Base-by-base conservation (phyloP, 1,140 invertebrate genomes). In the Aphelenchoides avenae region DNA sequence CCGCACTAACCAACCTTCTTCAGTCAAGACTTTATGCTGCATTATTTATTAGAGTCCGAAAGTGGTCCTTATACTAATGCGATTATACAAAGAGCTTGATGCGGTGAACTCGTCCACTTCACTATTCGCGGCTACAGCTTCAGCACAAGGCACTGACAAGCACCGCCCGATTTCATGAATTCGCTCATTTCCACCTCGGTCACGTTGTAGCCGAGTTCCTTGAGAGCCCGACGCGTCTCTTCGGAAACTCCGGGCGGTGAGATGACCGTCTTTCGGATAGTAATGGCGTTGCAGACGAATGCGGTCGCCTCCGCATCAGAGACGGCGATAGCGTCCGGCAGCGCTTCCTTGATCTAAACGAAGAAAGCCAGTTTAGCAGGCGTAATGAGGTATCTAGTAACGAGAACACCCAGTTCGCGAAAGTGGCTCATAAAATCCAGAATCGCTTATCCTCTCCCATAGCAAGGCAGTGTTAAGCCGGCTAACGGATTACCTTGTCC, bases 161-260 rank as follows among this genome's bases (percentile, higher is more conserved):
- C 73, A 9, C 73, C 73, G 6, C 73, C 73, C 48, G 69, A 70
- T 47, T 75, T 75, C 70, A 75, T 77, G 43, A 75, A 75, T 52
- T 75, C 73, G 40, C 60, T 68, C 73, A 75, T 75, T 27, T 72
- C 69, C 3, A 77, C 60, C 47, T 75, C 75, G n/a, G 47, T 42
- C 2, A 74, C 61, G n/a, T 43, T 33, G 44, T 66, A 77, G 11
- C 75, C 73, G 0, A 69, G 18, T 27, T 56, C 40, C 15, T 24
- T 31, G 3, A 75, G 52, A 22, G 48, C 47, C 18, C 57, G 40
- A n/a, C 43, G 52, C 0, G 75, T 75, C 13, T 63, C 30, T n/a
- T 56, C 15, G 22, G 46, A 34, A 20, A 77, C 64, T 9, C 75
- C 73, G 30, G 61, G 61, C 3, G 73, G 73, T 11, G 71, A 68